Conservation (phyloP, 1,140 invertebrate genomes). For the Macrobrachium nipponense region DNA sequence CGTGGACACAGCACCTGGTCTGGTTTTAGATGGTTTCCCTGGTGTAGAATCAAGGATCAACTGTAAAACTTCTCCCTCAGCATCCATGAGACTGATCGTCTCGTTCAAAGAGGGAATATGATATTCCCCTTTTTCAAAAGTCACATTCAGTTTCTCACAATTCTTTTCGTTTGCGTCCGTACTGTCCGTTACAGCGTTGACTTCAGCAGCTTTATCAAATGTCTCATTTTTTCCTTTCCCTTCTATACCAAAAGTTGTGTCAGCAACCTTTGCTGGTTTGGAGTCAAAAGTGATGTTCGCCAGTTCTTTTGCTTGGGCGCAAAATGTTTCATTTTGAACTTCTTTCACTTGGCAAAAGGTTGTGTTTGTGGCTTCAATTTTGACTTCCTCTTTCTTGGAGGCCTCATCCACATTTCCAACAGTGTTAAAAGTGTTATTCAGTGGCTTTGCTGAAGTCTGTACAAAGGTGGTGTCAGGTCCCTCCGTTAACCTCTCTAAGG, state of each 20-base stretch:
- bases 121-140: constrained; percentile 45
- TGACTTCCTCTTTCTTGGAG: background rate
- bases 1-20: constrained; percentile 23
- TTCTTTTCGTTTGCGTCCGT: background rate
- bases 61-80: constrained; percentile 33
- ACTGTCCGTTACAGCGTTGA: background rate
- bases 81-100: constrained; percentile 46
- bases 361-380: background rate
- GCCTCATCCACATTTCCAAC: background rate
- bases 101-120: constrained; percentile 34
- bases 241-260: constrained; percentile 31
- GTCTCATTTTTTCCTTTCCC: background rate
- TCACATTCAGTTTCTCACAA: constrained; percentile 27
- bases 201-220: background rate
- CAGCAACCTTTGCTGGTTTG: background rate
- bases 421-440: background rate
- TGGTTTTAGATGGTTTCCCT: background rate
- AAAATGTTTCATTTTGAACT: no score
- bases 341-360: no score
- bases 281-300: constrained; percentile 11
- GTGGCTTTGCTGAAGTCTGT: background rate
- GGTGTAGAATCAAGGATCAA: constrained; percentile 45
- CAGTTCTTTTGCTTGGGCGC: no score
- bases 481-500: background rate
- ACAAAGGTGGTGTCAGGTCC: no score